Percentiles rank a stretch among this genome's conserved stretches.
phyloP scores from a whole-genome alignment of 92 coral and sea anemone species.

The Galaxea fascicularis region DNA sequence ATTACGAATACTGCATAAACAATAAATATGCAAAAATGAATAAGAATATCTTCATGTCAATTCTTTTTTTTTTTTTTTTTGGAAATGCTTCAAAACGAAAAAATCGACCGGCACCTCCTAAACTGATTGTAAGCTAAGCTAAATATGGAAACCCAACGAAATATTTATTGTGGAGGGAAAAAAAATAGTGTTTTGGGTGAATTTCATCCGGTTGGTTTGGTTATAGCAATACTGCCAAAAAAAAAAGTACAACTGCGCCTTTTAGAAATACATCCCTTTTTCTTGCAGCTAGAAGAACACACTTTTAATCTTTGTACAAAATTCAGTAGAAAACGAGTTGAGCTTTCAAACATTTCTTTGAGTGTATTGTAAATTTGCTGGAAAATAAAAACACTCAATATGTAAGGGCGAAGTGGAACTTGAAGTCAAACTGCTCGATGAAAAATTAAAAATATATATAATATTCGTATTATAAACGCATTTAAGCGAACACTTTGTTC shows the following conservation, averaged over 20 bases:
- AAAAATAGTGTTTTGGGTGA: not conserved
- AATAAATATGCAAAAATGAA: not conserved
- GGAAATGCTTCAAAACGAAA: too few relatives aligned
- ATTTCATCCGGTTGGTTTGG: not conserved
- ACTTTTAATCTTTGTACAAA: not conserved
- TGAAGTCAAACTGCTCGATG: not conserved
- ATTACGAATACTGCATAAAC: not conserved
- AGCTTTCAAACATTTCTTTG: not conserved
- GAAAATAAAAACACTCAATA: not conserved
- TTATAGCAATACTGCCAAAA: not conserved
- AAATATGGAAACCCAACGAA: not conserved
- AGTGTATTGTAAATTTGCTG: not conserved
- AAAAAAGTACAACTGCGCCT: not conserved
- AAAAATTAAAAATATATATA: too few relatives aligned
- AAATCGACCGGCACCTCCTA: too few relatives aligned
- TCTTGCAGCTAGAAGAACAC: not conserved
- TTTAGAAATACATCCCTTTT: not conserved
- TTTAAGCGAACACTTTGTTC: not conserved
- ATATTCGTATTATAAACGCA: not conserved
- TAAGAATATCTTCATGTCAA: not conserved
- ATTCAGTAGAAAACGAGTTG: not conserved
- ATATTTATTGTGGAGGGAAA: not conserved
- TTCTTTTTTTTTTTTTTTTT: too few relatives aligned
- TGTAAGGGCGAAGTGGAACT: not conserved
- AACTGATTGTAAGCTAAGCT: not conserved